These are phyloP conservation scores for Phrynosoma platyrhinos DNA, from an alignment of 2,113 vertebrate genomes.

Conservation along the genomic window DNA sequence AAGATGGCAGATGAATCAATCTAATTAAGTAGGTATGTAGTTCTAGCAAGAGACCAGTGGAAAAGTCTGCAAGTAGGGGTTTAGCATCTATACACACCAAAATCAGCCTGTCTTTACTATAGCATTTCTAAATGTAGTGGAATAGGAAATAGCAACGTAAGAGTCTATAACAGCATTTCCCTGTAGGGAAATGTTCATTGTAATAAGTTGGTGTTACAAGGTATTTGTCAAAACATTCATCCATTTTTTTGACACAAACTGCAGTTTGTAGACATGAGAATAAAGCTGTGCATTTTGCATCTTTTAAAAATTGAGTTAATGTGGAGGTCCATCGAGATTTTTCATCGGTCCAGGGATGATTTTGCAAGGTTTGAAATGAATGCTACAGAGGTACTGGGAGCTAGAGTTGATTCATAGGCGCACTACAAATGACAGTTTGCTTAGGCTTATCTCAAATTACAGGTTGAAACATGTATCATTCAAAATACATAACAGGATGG, in stretches of 20 bases:
- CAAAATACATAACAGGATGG: background rate
- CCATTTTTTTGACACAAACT: constrained; percentile 32
- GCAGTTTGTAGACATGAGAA: constrained; percentile 35
- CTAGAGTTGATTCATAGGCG: background rate
- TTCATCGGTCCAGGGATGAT: background rate
- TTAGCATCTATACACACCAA: constrained; percentile 31
- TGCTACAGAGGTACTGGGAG: background rate
- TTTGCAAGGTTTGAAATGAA: background rate
- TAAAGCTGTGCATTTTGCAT: constrained; percentile 30
- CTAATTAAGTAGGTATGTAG: constrained; percentile 56
- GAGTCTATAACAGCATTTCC: constrained; percentile 55
- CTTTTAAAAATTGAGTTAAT: constrained; percentile 7
- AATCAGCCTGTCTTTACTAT: constrained; percentile 6
- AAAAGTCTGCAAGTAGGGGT: background rate
- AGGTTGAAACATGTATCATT: background rate
- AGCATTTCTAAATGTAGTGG: constrained; percentile 55
- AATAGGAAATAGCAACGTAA: constrained; percentile 51
- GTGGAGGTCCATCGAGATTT: constrained; percentile 39
- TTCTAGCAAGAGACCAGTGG: constrained; percentile 39
- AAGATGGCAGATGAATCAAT: constrained; percentile 57
- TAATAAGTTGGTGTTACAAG: constrained; percentile 37
- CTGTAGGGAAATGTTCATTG: constrained; percentile 46
- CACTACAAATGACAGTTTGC: background rate
- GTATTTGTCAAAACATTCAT: constrained; percentile 40
- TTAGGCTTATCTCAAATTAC: background rate